Base-by-base conservation (phyloP, 2,888 invertebrate species). In the Athalia cordata region DNA sequence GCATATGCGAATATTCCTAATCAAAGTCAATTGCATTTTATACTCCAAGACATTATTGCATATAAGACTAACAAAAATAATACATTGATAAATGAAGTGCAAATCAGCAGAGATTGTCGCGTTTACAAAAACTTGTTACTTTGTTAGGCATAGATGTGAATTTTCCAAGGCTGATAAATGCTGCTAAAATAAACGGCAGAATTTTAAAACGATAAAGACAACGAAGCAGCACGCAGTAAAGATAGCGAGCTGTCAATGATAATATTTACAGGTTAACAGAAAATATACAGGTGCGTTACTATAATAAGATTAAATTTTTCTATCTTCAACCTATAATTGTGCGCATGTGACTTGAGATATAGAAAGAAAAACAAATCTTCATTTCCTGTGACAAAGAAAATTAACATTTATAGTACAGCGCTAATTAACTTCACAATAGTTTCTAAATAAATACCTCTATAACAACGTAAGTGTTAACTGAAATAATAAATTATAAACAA, bases 381-480 rank as follows among this genome's bases (percentile, higher is more conserved):
- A 45, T 59, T n/a, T 72, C 47, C 45, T 52, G 45, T 57, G 8
- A 8, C 4, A 62, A 13, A 62, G 50, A 62, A 75, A 75, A 64
- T 75, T 50, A 29, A 62, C 47, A 62, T 62, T 62, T 5, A 62
- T 15, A 45, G 43, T 43, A 29, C 11, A 13, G 2, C 7, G 47
- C 45, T 13, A 47, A 57, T 72, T 59, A 59, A 29, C 29, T 29
- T 29, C 29, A 29, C 3, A 11, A 64, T 62, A 13, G 29, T 13
- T 47, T 49, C 43, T 29, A 61, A 75, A 61, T 75, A 62, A 75
- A 75, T 43, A 52, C 50, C 13, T n/a, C n/a, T 62, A 75, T 75
- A 75, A 75, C 49, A 52, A 62, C 43, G 50, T 64, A 62, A 62
- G 62, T 62, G 29, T 29, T 45, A 59, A 72, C 59, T 57, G 1